A percentile compares a stretch with the other conserved stretches of the same genome.
Evolutionary conservation across 2,888 invertebrate species (phyloP).

Genomic region (Agriopis marginaria): DNA sequence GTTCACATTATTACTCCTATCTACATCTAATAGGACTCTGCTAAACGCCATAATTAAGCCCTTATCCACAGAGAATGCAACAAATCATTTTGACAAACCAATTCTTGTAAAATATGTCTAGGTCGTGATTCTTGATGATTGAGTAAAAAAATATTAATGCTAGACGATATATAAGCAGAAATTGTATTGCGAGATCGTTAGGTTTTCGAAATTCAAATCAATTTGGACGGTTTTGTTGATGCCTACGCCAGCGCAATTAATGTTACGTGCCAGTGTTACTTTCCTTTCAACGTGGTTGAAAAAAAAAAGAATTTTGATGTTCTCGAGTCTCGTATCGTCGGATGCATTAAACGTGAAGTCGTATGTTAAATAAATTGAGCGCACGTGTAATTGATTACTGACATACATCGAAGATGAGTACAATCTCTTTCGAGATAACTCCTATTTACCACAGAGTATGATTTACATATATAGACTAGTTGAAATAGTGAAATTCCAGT

Average conservation of each 20-base stretch:
- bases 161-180: constrained; percentile 71
- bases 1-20: constrained; percentile 69
- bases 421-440: constrained; percentile 36
- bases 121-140: constrained; percentile 64
- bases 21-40: constrained; percentile 38
- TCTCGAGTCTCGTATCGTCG: constrained; percentile 73
- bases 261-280: constrained; percentile 71
- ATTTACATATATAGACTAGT: background rate
- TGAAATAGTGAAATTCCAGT: background rate
- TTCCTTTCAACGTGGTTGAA: constrained; percentile 62
- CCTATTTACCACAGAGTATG: constrained; percentile 10
- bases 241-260: constrained; percentile 72
- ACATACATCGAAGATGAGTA: constrained; percentile 52
- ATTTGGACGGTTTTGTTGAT: constrained; percentile 72
- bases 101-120: constrained; percentile 64
- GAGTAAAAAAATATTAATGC: constrained; percentile 63
- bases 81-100: constrained; percentile 71
- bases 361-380: constrained; percentile 73
- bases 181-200: constrained; percentile 67
- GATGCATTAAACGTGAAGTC: constrained; percentile 74
- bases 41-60: constrained; percentile 44
- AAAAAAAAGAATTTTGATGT: constrained; percentile 71
- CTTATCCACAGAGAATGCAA: constrained; percentile 46
- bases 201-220: constrained; percentile 75
- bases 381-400: constrained; percentile 68